Evolutionary conservation across 1,140 invertebrate species (phyloP).

Genomic region (Chionoecetes opilio): DNA sequence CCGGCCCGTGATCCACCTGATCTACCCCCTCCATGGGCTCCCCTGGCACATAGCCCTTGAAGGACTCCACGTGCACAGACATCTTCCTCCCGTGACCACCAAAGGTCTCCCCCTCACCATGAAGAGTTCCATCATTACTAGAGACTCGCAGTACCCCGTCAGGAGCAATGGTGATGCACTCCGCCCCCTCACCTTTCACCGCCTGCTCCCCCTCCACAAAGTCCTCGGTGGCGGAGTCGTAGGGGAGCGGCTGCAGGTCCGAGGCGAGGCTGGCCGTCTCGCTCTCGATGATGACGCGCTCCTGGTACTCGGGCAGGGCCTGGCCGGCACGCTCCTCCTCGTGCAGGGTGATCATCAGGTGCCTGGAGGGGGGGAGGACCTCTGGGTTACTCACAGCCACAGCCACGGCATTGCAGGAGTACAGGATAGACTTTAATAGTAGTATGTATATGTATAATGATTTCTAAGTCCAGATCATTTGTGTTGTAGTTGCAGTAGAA

Average conservation of each 20-base stretch:
- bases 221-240: constrained; percentile 66
- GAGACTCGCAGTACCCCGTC: background rate
- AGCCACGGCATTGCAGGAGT: background rate
- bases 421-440: background rate
- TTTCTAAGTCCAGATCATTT: background rate
- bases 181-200: background rate
- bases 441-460: background rate
- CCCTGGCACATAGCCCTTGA: constrained; percentile 41
- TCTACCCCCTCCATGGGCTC: constrained; percentile 64
- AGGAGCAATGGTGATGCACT: background rate
- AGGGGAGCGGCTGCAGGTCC: constrained; percentile 73
- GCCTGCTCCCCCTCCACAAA: constrained; percentile 39
- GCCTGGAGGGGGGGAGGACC: constrained; percentile 34
- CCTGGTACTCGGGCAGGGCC: constrained; percentile 74
- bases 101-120: background rate
- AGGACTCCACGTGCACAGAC: background rate
- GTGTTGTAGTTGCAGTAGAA: too few species aligned
- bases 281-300: constrained; percentile 77
- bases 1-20: background rate
- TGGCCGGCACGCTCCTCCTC: constrained; percentile 77
- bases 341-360: constrained; percentile 79
- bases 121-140: background rate
- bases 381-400: too few species aligned
- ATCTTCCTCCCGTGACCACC: background rate
- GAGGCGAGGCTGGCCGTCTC: constrained; percentile 76